A percentile compares a stretch with the other conserved stretches of the same genome.
Conservation (phyloP, 1,140 invertebrate species). For the Hermetia illucens region DNA sequence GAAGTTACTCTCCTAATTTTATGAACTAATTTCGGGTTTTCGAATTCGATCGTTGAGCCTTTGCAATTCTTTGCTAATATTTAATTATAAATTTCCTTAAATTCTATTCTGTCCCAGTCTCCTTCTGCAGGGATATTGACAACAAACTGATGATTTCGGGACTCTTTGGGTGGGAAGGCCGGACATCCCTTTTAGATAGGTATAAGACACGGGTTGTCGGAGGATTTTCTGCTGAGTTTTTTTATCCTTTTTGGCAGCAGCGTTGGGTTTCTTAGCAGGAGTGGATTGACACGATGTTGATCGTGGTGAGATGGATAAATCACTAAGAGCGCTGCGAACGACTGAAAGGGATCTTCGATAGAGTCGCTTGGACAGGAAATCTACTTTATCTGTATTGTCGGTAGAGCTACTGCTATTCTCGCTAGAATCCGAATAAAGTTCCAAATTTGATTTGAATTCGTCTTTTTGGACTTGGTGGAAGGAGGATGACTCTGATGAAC, state of each 20-base stretch:
- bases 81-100: no score
- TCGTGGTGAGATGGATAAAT: conserved; percentile 42
- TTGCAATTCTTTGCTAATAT: no score
- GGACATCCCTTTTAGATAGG: conserved; percentile 60
- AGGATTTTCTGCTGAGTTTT: conserved; percentile 51
- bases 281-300: conserved; percentile 44
- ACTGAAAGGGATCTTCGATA: conserved; percentile 46
- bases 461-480: conserved; percentile 35
- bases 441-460: conserved; percentile 29
- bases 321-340: conserved; percentile 53
- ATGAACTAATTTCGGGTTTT: no score
- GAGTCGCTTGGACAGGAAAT: conserved; percentile 32
- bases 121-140: conserved; percentile 26
- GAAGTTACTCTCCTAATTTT: no score
- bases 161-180: conserved; percentile 65
- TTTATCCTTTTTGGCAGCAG: conserved; percentile 21
- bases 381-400: conserved; percentile 17
- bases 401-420: conserved; percentile 42
- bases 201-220: conserved; percentile 57
- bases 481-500: conserved; percentile 39
- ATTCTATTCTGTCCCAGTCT: no score
- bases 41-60: no score
- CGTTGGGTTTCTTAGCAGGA: conserved; percentile 15
- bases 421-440: conserved; percentile 40
- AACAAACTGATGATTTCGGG: conserved; percentile 36